Evolutionary conservation across 2,888 invertebrate genomes (phyloP), one percentile per base, ranked within the genome.

Genomic region (Caenorhabditis sp.): DNA sequence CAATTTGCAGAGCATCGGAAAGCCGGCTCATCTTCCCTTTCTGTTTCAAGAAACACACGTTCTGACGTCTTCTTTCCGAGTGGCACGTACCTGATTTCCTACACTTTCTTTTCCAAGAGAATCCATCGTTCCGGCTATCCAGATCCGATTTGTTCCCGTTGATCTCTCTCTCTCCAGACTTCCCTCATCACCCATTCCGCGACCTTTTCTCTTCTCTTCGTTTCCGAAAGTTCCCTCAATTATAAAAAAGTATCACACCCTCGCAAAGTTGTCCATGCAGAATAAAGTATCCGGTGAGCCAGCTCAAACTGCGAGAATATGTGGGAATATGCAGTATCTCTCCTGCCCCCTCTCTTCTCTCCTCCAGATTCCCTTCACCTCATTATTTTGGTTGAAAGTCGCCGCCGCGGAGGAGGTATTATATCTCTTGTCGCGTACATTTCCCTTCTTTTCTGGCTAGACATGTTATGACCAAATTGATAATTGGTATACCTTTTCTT

Each of bases 1-100:
- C 56, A 24, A 24, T 47, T 65, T 53, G 65, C 40, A 40, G 40
- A 40, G 40, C 65, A 65, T 65, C 53, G 28, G 56, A 68, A 56
- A 68, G 44, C 35, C 69, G 58, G 69, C 61, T 51, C 70, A 70
- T 70, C 70, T 69, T 58, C 20, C 24, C 35, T 58, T 56, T 68
- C 67, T 55, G 65, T 68, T 69, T 69, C 58, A 69, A 69, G 69
- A 69, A 50, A 58, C 50, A 60, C 69, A 69, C 69, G 69, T 69
- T 60, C 69, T 69, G 32, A 32, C 32, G n/a, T n/a, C n/a, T n/a
- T n/a, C 9, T 32, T 32, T 32, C 32, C 32, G 32, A 56, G 56
- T 47, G 44, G 47, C 47, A 20, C 40, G 47, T 20, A 47, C 13
- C 40, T 32, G 32, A 32, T 32, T 32, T 32, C 9, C 32, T 9